Conservation (phyloP, 2,888 invertebrate species). For the Chrysolina americana region DNA sequence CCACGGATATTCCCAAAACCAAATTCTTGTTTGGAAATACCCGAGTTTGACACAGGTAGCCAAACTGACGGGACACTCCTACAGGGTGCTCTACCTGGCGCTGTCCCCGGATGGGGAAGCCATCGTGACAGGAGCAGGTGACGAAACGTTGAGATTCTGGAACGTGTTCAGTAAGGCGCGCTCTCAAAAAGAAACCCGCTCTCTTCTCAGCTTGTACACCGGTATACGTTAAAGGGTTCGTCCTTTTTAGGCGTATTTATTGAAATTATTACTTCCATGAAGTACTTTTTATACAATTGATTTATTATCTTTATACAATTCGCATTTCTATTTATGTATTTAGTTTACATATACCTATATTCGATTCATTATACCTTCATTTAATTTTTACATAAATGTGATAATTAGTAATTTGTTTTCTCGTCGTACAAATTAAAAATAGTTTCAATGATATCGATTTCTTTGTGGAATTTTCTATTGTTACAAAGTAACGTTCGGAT, state of each 20-base stretch:
- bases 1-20: slow-evolving; percentile 98
- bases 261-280: slow-evolving; percentile 43
- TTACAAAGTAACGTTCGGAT: slow-evolving; percentile 49
- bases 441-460: slow-evolving; percentile 17
- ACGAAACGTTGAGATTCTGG: slow-evolving; percentile 98
- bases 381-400: slow-evolving; percentile 36
- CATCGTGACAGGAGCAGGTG: slow-evolving; percentile 98
- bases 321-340: slow-evolving; percentile 44
- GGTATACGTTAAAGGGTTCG: slow-evolving; percentile 79
- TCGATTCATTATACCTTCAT: slow-evolving; percentile 23
- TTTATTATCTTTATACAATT: slow-evolving; percentile 34
- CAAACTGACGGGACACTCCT: slow-evolving; percentile 96
- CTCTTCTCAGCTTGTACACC: slow-evolving; percentile 92
- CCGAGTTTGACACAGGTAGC: slow-evolving; percentile 97
- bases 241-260: slow-evolving; percentile 2
- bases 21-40: slow-evolving; percentile 99
- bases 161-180: slow-evolving; percentile 98
- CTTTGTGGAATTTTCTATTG: slow-evolving; percentile 44
- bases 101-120: slow-evolving; percentile 98
- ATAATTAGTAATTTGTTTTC: slow-evolving; percentile 37
- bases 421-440: slow-evolving; percentile 19
- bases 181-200: slow-evolving; percentile 94
- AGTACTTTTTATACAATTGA: slow-evolving; percentile 40
- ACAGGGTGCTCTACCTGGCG: slow-evolving; percentile 94
- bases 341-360: slow-evolving; percentile 44